Conservation (phyloP, 2,113 vertebrate species). For the Notarius lentiginosus region DNA sequence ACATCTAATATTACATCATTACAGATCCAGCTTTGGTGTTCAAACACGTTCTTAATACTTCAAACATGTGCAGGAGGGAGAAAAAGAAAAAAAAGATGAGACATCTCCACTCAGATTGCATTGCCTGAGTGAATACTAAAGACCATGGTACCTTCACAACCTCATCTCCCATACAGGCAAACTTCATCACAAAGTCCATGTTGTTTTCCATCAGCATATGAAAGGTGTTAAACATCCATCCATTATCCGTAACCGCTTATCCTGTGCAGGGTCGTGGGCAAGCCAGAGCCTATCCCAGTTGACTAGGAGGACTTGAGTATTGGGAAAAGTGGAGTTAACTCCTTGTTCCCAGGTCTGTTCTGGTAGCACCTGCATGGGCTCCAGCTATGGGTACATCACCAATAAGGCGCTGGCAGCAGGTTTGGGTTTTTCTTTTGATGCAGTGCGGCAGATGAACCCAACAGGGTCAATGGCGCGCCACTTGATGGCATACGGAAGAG, state of each 20-base stretch:
- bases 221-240: not conserved
- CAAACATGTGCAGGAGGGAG: not conserved
- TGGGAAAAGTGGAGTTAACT: no score
- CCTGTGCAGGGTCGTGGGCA: not conserved
- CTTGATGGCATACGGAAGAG: no score
- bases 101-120: slow-evolving; percentile 18
- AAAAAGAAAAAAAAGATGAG: not conserved
- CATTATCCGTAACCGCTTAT: slow-evolving; percentile 1
- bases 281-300: not conserved
- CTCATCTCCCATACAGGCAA: not conserved
- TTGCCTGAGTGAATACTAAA: not conserved
- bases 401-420: no score
- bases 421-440: no score
- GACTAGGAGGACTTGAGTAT: no score
- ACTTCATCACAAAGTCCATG: not conserved
- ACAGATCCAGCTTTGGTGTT: not conserved
- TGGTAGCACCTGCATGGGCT: no score
- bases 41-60: not conserved
- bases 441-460: no score
- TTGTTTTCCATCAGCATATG: slow-evolving; percentile 6
- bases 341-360: no score
- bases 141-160: slow-evolving; percentile 5
- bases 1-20: not conserved
- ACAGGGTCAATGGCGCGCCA: no score
- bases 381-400: no score